Percentiles rank a stretch among this genome's conserved stretches.
These are phyloP conservation scores for Cheiracanthium punctorium DNA, from an alignment of 2,888 invertebrate genomes.

Conservation along the genomic window DNA sequence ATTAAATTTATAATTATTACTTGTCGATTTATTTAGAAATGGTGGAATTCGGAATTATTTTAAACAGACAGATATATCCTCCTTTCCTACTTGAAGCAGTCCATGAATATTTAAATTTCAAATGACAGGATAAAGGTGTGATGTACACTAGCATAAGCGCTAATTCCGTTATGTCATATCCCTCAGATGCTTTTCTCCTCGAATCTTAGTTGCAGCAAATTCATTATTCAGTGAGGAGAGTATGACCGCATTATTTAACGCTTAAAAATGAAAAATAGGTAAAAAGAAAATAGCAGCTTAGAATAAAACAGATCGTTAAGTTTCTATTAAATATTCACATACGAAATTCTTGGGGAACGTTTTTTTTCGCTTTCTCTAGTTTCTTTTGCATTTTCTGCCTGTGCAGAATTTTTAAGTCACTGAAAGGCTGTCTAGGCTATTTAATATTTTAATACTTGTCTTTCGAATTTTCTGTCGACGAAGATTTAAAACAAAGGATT, in stretches of 20 bases:
- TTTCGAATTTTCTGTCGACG: slow-evolving; percentile 21
- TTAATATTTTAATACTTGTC: slow-evolving; percentile 49
- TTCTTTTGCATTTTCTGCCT: neutral
- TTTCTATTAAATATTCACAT: neutral
- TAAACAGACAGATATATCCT: neutral
- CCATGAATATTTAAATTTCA: neutral
- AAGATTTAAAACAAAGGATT: slow-evolving; percentile 36
- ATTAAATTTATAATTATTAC: too few species aligned
- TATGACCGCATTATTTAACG: neutral
- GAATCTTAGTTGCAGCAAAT: neutral
- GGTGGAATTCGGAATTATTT: neutral
- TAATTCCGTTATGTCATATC: neutral
- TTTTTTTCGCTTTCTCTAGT: neutral
- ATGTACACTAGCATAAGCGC: neutral
- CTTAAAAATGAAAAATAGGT: too few species aligned
- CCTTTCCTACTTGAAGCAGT: neutral
- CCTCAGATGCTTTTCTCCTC: neutral
- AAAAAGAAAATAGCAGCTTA: neutral
- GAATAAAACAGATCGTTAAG: neutral
- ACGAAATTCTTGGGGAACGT: neutral
- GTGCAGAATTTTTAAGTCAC: slow-evolving; percentile 2
- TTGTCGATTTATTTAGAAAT: too few species aligned
- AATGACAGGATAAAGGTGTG: neutral
- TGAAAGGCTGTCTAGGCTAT: neutral
- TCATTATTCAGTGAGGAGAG: neutral